Conservation (phyloP, 1,140 invertebrate species). For the Drosophila kohkoa region DNA sequence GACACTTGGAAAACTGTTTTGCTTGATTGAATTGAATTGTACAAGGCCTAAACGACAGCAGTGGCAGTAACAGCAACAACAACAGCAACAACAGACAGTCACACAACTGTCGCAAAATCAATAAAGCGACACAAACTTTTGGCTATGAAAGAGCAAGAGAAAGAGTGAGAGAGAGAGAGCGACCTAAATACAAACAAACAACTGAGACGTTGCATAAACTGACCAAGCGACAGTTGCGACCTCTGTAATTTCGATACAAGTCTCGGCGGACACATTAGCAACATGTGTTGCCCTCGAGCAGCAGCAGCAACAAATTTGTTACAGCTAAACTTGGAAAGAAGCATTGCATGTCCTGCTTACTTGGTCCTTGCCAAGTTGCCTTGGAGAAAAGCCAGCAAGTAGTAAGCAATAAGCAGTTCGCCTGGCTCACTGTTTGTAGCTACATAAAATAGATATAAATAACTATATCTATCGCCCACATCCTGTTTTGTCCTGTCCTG, state of each 20-base stretch:
- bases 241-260: constrained; percentile 78
- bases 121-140: constrained; percentile 52
- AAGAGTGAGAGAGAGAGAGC: background rate
- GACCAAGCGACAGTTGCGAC: constrained; percentile 55
- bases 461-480: constrained; percentile 33
- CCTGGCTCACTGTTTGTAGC: constrained; percentile 7
- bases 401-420: constrained; percentile 14
- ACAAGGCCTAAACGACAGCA: constrained; percentile 64
- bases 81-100: constrained; percentile 10
- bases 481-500: background rate
- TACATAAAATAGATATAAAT: constrained; percentile 56
- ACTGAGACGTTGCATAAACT: constrained; percentile 41
- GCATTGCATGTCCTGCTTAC: constrained; percentile 20
- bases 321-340: constrained; percentile 31
- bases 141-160: constrained; percentile 3
- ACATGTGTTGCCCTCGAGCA: constrained; percentile 76
- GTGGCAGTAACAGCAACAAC: constrained; percentile 1
- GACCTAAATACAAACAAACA: constrained; percentile 25
- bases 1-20: constrained; percentile 75
- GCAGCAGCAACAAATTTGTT: constrained; percentile 45
- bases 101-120: constrained; percentile 78
- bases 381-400: constrained; percentile 1
- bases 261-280: constrained; percentile 78
- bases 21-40: constrained; percentile 79
- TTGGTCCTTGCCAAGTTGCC: background rate